Evolutionary conservation across 2,113 vertebrate genomes (phyloP), one percentile per base, ranked within the genome.

Genomic region (Nerophis lumbriciformis): DNA sequence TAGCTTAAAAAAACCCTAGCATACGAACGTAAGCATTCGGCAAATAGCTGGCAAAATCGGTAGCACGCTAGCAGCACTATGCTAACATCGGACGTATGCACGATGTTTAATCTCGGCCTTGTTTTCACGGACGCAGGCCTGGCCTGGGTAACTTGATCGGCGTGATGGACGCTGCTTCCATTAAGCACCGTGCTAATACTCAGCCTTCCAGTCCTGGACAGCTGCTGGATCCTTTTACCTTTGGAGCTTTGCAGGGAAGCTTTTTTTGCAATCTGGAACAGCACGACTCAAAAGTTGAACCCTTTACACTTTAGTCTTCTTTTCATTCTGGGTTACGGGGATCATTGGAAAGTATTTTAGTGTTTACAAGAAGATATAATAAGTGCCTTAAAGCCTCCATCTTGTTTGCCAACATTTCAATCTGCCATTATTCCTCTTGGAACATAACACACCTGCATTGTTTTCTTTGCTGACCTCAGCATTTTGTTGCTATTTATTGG

Each of bases 191-290:
- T 48, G 66, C 42, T 56, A 75, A 60, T 65, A 75, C 42, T 63
- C 61, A 63, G 54, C 66, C 42, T 47, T 45, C 57, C 59, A 52
- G 56, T 19, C 50, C 55, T n/a, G 16, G 75, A 83, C 84, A 88
- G 84, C 88, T 84, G 83, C 65, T 9, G 53, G 21, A 44, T 45
- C 67, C 66, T 47, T 76, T 82, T 66, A 67, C 63, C 38, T 37
- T 49, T 56, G 21, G 66, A 54, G 62, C 68, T 63, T 70, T 49
- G 48, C 76, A 64, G 50, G 51, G 21, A 48, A 50, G 59, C 58
- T 44, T 54, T 74, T 75, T 57, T 70, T 53, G 63, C 59, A 48
- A 58, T 28, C 42, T 55, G 28, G 49, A 66, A 63, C 79, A 74
- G 79, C 77, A 73, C 63, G 45, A 60, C 15, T 38, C 47, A 57